A percentile compares a stretch with the other conserved stretches of the same genome.
Conservation (phyloP, 1,140 invertebrate genomes). For the Agrypnia vestita region DNA sequence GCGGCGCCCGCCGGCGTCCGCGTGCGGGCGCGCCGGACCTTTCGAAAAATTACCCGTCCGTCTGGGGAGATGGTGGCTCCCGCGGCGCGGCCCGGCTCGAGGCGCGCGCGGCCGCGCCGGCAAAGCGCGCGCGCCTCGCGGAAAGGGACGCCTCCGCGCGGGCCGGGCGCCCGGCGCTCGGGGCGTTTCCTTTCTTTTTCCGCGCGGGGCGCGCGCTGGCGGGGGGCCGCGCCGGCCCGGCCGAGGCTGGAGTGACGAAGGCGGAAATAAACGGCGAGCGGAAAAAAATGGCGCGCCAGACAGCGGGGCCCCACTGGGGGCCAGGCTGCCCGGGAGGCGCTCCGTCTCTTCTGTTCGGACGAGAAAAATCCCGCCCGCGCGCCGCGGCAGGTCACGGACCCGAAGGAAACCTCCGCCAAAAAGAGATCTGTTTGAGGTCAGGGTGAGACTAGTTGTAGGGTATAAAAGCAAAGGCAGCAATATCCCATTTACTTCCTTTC, state of each 20-base stretch:
- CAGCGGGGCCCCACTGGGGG: slow-evolving; percentile 43
- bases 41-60: slow-evolving; percentile 16
- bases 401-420: not conserved
- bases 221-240: no score
- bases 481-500: no score
- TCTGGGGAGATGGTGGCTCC: slow-evolving; percentile 16
- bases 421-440: no score
- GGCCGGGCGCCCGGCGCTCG: no score
- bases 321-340: not conserved
- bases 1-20: not conserved
- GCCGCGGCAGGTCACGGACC: not conserved
- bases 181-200: no score
- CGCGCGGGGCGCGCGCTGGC: no score
- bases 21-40: not conserved
- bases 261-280: slow-evolving; percentile 39
- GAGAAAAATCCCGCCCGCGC: not conserved
- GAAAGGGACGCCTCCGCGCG: no score
- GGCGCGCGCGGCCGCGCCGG: slow-evolving; percentile 2
- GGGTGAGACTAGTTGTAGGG: no score
- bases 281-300: slow-evolving; percentile 47
- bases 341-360: no score
- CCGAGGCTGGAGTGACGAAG: slow-evolving; percentile 31
- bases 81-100: slow-evolving; percentile 28
- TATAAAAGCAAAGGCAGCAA: no score
- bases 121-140: not conserved